A percentile compares a stretch with the other conserved stretches of the same genome.
Evolutionary conservation across 2,113 vertebrate species (phyloP).

Genomic region (Serinus canaria): DNA sequence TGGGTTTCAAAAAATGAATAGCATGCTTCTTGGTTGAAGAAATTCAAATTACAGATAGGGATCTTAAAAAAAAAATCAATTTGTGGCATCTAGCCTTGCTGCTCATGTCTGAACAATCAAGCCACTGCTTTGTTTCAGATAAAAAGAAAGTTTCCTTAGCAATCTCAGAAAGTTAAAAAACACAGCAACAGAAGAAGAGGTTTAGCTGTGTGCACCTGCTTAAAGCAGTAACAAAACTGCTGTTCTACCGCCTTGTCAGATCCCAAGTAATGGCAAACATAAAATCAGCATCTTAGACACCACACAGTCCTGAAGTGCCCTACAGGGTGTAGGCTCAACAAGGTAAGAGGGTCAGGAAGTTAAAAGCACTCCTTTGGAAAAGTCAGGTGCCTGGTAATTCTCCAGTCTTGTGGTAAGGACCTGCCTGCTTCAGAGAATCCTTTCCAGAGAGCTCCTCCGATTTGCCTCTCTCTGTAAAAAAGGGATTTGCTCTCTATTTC

Average conservation of each 20-base stretch:
- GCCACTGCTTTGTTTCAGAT: not conserved
- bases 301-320: not conserved
- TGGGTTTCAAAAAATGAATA: not conserved
- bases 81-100: not conserved
- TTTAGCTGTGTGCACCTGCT: not conserved
- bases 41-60: not conserved
- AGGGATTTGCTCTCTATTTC: not conserved
- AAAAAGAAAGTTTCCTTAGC: not conserved
- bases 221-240: not conserved
- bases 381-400: not conserved
- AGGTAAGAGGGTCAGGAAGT: slow-evolving; percentile 8
- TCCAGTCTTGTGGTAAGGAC: not conserved
- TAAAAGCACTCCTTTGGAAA: not conserved
- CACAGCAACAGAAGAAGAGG: not conserved
- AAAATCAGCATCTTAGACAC: not conserved
- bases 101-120: not conserved
- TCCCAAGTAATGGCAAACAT: not conserved
- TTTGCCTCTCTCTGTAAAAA: not conserved
- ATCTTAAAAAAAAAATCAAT: not conserved
- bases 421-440: not conserved
- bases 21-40: not conserved
- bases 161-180: not conserved
- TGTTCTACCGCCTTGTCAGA: not conserved
- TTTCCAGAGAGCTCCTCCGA: not conserved
- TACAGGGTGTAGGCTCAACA: not conserved